A percentile compares a stretch with the other conserved stretches of the same genome.
Conservation (phyloP, 92 coral and sea anemone genomes). For the Epizoanthus stellaris region DNA sequence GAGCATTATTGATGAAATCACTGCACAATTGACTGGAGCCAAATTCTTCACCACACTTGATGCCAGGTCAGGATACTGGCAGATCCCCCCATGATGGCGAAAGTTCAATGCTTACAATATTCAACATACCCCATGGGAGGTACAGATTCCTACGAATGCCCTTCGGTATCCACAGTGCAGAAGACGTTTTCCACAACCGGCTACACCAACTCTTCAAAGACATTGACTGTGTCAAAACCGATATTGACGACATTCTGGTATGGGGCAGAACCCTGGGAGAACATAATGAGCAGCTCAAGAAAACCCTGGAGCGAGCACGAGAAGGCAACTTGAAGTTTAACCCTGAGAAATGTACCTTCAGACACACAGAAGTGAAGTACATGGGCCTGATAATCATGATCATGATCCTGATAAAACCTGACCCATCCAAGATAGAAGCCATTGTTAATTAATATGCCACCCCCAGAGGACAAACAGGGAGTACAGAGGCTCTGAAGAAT, state of each 20-base stretch:
- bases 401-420: too few relatives aligned
- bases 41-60: constrained; percentile 49
- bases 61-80: constrained; percentile 55
- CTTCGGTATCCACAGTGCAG: constrained; percentile 44
- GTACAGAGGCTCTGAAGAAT: too few relatives aligned
- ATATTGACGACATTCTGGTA: constrained; percentile 41
- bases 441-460: constrained; percentile 37
- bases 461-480: constrained; percentile 41
- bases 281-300: constrained; percentile 30
- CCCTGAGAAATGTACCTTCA: constrained; percentile 37
- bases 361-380: constrained; percentile 51
- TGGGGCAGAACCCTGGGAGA: constrained; percentile 43
- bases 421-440: constrained; percentile 47
- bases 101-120: constrained; percentile 55
- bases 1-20: constrained; percentile 54
- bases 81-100: constrained; percentile 42
- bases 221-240: constrained; percentile 33
- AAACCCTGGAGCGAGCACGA: constrained; percentile 40
- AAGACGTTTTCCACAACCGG: constrained; percentile 52
- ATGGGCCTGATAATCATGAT: constrained; percentile 58
- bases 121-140: constrained; percentile 48
- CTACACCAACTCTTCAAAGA: too few relatives aligned
- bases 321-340: constrained; percentile 49
- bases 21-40: constrained; percentile 41
- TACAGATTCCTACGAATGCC: constrained; percentile 45